A percentile compares a stretch with the other conserved stretches of the same genome.
Evolutionary conservation across 2,113 vertebrate species (phyloP).

Genomic region (Hyaena hyaena): DNA sequence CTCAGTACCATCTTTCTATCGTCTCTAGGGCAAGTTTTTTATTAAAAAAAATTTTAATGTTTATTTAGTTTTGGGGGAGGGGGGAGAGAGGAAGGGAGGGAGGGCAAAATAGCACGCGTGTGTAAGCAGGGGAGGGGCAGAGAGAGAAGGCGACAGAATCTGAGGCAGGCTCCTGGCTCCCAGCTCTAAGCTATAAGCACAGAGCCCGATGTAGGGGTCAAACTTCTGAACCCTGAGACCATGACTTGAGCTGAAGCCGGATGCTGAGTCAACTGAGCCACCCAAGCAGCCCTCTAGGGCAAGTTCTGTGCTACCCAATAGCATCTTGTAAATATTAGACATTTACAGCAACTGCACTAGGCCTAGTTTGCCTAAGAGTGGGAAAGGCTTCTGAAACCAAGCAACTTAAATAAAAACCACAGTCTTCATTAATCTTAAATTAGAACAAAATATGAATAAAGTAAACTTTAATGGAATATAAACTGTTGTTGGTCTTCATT

Average conservation of each 20-base stretch:
- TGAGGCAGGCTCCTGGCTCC: too few species aligned
- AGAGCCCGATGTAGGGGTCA: too few species aligned
- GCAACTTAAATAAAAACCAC: constrained; percentile 32
- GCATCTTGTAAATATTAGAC: background rate
- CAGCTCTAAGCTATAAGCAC: too few species aligned
- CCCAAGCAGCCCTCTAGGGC: background rate
- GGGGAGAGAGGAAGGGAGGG: too few species aligned
- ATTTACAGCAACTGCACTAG: background rate
- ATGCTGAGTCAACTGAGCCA: too few species aligned
- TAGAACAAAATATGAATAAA: constrained; percentile 45
- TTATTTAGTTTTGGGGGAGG: too few species aligned
- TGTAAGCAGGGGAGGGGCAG: too few species aligned
- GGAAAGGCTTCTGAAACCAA: constrained; percentile 50
- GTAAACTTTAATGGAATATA: background rate
- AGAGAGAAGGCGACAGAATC: too few species aligned
- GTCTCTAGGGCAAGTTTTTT: background rate
- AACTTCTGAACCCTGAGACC: too few species aligned
- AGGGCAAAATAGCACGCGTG: too few species aligned
- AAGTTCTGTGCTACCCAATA: background rate
- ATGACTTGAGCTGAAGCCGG: too few species aligned
- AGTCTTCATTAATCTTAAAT: constrained; percentile 32
- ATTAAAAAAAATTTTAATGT: too few species aligned
- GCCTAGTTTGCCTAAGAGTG: background rate
- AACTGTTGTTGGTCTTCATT: constrained; percentile 17
- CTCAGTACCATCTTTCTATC: background rate